A percentile compares a stretch with the other conserved stretches of the same genome.
These are phyloP conservation scores for Theropithecus gelada DNA, from an alignment of 2,113 vertebrate species.

Conservation along the genomic window DNA sequence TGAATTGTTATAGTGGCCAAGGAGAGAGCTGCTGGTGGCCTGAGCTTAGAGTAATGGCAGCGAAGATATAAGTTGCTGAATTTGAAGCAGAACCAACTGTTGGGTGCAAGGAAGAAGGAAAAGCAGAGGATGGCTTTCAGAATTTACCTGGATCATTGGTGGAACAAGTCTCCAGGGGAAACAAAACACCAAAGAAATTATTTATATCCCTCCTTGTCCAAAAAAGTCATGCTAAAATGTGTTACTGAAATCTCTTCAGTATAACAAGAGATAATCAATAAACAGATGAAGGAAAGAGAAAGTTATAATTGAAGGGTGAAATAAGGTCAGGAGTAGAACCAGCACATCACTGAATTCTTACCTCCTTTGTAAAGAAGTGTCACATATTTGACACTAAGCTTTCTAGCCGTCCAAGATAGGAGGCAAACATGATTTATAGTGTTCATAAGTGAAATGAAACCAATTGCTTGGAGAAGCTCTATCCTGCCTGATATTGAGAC, in stretches of 20 bases:
- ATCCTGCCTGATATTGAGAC: constrained; percentile 52
- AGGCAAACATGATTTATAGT: constrained; percentile 37
- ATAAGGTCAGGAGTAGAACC: background rate
- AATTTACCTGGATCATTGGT: background rate
- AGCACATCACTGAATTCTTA: background rate
- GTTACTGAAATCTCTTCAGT: background rate
- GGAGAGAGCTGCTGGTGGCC: background rate
- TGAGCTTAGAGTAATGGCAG: background rate
- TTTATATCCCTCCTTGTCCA: background rate
- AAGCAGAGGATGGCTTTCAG: background rate
- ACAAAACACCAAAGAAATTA: background rate
- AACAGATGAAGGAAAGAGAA: background rate
- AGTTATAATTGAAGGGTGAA: background rate
- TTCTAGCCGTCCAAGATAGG: background rate
- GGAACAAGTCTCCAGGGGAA: background rate
- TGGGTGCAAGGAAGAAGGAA: background rate
- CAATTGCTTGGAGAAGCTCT: constrained; percentile 44
- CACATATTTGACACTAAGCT: background rate
- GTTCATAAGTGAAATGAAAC: constrained; percentile 63
- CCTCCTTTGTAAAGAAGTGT: background rate
- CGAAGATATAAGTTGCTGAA: background rate
- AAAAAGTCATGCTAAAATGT: background rate
- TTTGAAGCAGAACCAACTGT: background rate
- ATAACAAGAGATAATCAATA: background rate
- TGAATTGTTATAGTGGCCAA: background rate